Conservation (phyloP, 2,888 invertebrate genomes). For the Pristionchus japonicus region DNA sequence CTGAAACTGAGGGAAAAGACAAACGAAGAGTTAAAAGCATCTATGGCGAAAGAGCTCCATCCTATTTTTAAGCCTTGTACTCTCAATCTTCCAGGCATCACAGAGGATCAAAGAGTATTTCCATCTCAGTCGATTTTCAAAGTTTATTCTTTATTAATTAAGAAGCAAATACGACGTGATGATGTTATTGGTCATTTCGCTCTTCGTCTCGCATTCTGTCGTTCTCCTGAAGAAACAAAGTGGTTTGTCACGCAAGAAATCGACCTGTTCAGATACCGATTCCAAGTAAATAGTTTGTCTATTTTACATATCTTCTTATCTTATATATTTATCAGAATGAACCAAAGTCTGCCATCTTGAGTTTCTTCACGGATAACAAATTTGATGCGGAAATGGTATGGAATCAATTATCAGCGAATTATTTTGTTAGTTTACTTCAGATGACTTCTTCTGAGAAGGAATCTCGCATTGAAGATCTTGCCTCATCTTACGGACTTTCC, state of each 20-base stretch:
- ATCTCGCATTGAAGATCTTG: constrained; percentile 45
- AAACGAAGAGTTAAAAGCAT: background rate
- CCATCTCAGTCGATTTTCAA: background rate
- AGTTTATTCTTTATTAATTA: background rate
- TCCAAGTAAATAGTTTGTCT: background rate
- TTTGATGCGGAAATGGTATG: constrained; percentile 63
- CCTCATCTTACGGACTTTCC: constrained; percentile 45
- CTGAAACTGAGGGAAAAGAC: background rate
- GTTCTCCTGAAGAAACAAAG: constrained; percentile 84
- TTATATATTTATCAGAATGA: constrained; percentile 46
- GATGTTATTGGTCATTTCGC: constrained; percentile 95
- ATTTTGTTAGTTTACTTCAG: background rate
- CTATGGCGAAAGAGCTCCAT: constrained; percentile 4
- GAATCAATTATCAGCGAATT: background rate
- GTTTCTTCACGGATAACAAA: constrained; percentile 62
- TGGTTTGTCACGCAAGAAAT: constrained; percentile 92
- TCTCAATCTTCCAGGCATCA: background rate
- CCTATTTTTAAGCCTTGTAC: background rate
- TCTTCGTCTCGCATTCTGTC: constrained; percentile 90
- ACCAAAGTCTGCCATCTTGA: constrained; percentile 13
- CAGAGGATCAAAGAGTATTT: background rate
- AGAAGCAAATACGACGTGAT: constrained; percentile 52
- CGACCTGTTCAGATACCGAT: constrained; percentile 83
- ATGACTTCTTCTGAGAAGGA: constrained; percentile 45
- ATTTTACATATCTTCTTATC: background rate